Conservation (phyloP, 2,888 invertebrate species). For the Dolichomitus sp. region DNA sequence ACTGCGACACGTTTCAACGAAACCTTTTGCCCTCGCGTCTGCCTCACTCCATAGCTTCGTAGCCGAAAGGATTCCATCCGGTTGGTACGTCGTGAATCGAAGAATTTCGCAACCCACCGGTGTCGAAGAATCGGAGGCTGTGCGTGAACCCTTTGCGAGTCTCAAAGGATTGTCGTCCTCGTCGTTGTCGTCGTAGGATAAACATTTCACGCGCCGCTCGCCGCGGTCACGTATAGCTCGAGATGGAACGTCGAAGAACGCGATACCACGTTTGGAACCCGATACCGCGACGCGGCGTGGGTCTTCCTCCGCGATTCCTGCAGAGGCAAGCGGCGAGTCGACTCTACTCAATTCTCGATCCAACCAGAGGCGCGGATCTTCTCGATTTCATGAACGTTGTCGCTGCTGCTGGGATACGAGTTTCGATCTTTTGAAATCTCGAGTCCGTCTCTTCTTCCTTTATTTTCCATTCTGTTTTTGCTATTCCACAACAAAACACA, state of each 20-base stretch:
- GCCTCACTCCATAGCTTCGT: not conserved
- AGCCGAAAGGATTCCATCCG: conserved; percentile 46
- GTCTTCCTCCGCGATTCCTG: conserved; percentile 46
- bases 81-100: conserved; percentile 21
- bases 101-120: conserved; percentile 39
- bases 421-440: conserved; percentile 58
- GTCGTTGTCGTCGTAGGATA: conserved; percentile 62
- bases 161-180: conserved; percentile 29
- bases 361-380: conserved; percentile 27
- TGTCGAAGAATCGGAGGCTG: not conserved
- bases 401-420: conserved; percentile 26
- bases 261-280: conserved; percentile 80
- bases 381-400: conserved; percentile 53
- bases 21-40: not conserved
- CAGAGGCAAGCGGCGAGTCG: conserved; percentile 13
- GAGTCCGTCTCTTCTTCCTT: not conserved
- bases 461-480: conserved; percentile 11
- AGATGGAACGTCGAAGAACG: conserved; percentile 82
- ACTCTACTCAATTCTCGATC: conserved; percentile 45
- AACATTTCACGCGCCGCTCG: conserved; percentile 64
- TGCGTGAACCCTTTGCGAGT: conserved; percentile 34
- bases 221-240: conserved; percentile 47
- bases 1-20: conserved; percentile 35
- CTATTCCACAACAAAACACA: conserved; percentile 3
- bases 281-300: conserved; percentile 73